Evolutionary conservation across 2,797 vertebrate species (phyloP), one percentile per base, ranked within the genome.

Genomic region (Oophaga sylvatica): DNA sequence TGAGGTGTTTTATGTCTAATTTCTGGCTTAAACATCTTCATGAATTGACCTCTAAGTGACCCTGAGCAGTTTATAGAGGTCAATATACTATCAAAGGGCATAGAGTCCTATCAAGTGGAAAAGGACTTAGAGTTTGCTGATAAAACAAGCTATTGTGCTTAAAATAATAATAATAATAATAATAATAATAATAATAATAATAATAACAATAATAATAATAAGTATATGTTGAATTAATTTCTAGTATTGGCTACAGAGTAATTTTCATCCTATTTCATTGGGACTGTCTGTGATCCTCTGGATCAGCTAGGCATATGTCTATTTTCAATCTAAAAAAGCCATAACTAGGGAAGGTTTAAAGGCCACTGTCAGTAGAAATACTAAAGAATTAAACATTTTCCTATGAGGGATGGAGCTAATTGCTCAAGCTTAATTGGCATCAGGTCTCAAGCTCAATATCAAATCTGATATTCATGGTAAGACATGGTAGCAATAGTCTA

Each of bases 371-470:
- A 93, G 88, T 90, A 94, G 94, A 94, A 95, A 80, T 90, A 91
- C 91, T 91, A 93, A 93, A 95, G 94, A 94, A 94, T 95, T 96
- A 93, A 94, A 93, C 91, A 94, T 96, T 95, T 94, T 92, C 93
- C 94, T n/a, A 93, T 92, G 94, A 95, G 95, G 94, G 90, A 94
- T 93, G 91, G 94, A 95, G 96, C 94, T 95, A 96, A 94, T 94
- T 95, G 95, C 95, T 96, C 95, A 96, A 95, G 97, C 96, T 97
- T 97, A 98, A 98, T 98, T 98, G 97, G 97, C 97, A 97, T 97
- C 96, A 96, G 95, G 97, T 96, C 95, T 95, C 94, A 10, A 16
- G 41, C 95, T 95, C 95, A 93, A 93, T 78, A 86, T 95, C 94
- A 93, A 93, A 95, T 95, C 94, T 92, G 94, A 95, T 95, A 95